phyloP scores from a whole-genome alignment of 2,888 invertebrate genomes.

The Zygogramma bicolorata region DNA sequence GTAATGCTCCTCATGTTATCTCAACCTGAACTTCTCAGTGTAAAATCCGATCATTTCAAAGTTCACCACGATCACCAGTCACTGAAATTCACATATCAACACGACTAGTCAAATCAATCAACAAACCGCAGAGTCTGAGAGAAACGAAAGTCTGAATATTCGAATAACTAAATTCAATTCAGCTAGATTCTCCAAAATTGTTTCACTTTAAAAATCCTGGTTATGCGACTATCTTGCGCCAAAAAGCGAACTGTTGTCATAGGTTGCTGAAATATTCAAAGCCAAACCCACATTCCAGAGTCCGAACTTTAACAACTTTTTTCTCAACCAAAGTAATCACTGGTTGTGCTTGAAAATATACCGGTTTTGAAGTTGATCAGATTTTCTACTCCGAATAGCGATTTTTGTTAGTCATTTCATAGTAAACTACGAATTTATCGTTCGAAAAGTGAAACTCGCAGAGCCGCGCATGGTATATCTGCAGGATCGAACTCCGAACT shows the following conservation, averaged over 20 bases:
- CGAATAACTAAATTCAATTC: neutral
- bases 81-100: slow-evolving; percentile 38
- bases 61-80: slow-evolving; percentile 30
- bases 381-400: neutral
- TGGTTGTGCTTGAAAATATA: neutral
- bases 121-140: neutral
- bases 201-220: slow-evolving; percentile 25
- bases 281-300: slow-evolving; percentile 49
- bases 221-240: slow-evolving; percentile 21
- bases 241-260: slow-evolving; percentile 27
- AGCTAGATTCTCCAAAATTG: neutral
- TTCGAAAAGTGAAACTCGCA: neutral
- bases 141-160: neutral
- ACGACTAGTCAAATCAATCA: slow-evolving; percentile 11
- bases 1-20: slow-evolving; percentile 60
- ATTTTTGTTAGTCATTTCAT: slow-evolving; percentile 2
- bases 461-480: slow-evolving; percentile 50
- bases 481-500: slow-evolving; percentile 46
- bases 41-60: slow-evolving; percentile 40
- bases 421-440: slow-evolving; percentile 13
- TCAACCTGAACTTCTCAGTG: slow-evolving; percentile 49
- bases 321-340: neutral
- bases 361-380: neutral
- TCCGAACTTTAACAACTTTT: neutral
- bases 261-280: slow-evolving; percentile 12